Evolutionary conservation across 53 echinoderm and acorn worm genomes (phyloP), one percentile per base, ranked within the genome.

Genomic region (Astropecten irregularis): DNA sequence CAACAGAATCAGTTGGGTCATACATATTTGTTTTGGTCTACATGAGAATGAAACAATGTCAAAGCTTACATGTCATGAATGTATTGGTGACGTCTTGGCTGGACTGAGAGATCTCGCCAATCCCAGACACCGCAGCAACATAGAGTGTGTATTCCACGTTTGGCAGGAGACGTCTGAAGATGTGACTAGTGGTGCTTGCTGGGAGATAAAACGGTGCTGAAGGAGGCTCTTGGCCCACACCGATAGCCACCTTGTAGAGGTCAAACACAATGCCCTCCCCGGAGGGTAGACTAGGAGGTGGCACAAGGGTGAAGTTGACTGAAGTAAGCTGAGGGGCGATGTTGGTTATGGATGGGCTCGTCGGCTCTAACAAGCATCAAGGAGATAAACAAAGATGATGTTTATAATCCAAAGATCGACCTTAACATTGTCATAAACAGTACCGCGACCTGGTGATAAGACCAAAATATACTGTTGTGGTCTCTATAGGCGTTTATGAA

Each of bases 41-140:
- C n/a, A n/a, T n/a, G n/a, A n/a, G n/a, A n/a, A n/a, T n/a, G n/a
- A n/a, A n/a, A n/a, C n/a, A n/a, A n/a, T n/a, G n/a, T n/a, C n/a
- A n/a, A n/a, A n/a, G n/a, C n/a, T n/a, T 61, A 79, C 79, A 19
- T 40, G 79, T 79, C 0, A 15, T 40, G 33, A 56, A 29, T 1
- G 0, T 1, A 0, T 23, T 0, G 14, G 49, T 22, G 33, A 58
- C 10, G 9, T 28, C 7, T 19, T 79, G 61, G 21, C 79, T 62
- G 13, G 79, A 61, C 61, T 48, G 79, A 29, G 79, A 27, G 46
- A 9, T 42, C n/a, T 79, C 66, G 21, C 42, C 86, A 1, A 76
- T 85, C 37, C 86, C 86, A 1, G 86, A 51, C 3, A 85, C 70
- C n/a, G 61, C 42, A 3, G 70, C 74, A 2, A 66, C 38, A 0